phyloP scores from a whole-genome alignment of 2,113 vertebrate species.

The Marmota monax region DNA sequence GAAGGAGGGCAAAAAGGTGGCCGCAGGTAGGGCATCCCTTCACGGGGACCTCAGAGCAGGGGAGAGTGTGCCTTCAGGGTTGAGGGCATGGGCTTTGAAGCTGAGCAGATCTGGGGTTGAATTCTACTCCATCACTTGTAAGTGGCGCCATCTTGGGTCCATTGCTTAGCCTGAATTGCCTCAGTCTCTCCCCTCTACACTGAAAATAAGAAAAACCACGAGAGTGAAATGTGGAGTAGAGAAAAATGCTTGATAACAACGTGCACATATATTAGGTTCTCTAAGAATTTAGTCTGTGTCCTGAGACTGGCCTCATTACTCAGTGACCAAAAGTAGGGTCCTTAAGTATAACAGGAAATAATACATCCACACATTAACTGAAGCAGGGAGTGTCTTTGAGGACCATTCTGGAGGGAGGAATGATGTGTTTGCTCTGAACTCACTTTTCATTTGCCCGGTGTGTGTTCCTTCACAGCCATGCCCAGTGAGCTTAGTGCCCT shows the following conservation, averaged over 20 bases:
- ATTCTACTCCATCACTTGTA: background rate
- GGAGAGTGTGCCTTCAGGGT: fast-evolving
- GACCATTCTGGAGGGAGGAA: background rate
- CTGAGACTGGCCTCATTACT: background rate
- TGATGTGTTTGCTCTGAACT: background rate
- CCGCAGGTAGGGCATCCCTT: conserved; percentile 81
- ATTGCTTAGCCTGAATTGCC: background rate
- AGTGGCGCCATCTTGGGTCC: background rate
- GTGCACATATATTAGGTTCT: background rate
- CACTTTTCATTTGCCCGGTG: background rate
- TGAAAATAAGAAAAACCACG: background rate
- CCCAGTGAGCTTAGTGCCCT: background rate
- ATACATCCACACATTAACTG: background rate
- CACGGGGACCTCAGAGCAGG: fast-evolving
- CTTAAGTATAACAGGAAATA: background rate
- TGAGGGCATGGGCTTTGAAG: background rate
- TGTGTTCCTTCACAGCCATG: background rate
- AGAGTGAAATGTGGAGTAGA: background rate
- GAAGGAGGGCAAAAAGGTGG: conserved; percentile 89
- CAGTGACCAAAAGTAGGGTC: background rate
- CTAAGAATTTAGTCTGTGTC: background rate
- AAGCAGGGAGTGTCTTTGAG: background rate
- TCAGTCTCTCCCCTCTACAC: conserved; percentile 1
- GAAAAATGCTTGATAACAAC: background rate
- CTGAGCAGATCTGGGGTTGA: background rate